Base-by-base conservation (phyloP, 2,797 vertebrate genomes). In the Myripristis jacobus region DNA sequence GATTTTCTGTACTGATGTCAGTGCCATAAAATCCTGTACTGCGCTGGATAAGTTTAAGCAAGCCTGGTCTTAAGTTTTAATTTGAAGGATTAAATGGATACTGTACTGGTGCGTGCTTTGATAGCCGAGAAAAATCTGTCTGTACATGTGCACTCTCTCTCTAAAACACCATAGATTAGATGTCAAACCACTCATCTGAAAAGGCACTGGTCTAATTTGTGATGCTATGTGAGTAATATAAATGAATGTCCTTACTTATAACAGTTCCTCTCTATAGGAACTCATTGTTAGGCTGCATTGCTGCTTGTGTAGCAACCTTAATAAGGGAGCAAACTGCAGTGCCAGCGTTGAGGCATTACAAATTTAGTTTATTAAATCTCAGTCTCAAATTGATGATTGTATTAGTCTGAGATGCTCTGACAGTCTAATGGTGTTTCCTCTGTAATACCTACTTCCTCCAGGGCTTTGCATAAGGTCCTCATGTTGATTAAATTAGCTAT, bases 401-500 rank as follows among this genome's bases (percentile, higher is more conserved):
- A 77, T 92, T 89, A 86, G 84, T 65, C 75, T 58, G 84, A 77
- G 83, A 84, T 65, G 67, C 79, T 80, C 70, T 47, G 75, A 79
- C 73, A 52, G 69, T 82, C 70, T 88, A 84, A 90, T 87, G 80
- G 85, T 54, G 84, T 89, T 90, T 88, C 85, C 86, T 76, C 81
- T 74, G 77, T 82, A 89, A 87, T 89, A 87, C 85, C 80, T 71
- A 77, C 90, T 90, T 92, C 90, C 87, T 90, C 70, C 74, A 59
- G 79, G 78, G 51, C 80, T 85, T 85, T 86, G 69, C 84, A 63
- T 74, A 87, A 87, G 82, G 63, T 73, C 83, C 79, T 86, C 73
- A 84, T 73, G 74, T 66, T 85, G 82, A 92, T 93, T 87, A 43
- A 83, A 91, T 93, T 91, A 91, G 87, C 75, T 15, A 6, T n/a